Conservation (phyloP, 37 sponge, comb jelly and placozoan genomes). For the Petrosia ficiformis region DNA sequence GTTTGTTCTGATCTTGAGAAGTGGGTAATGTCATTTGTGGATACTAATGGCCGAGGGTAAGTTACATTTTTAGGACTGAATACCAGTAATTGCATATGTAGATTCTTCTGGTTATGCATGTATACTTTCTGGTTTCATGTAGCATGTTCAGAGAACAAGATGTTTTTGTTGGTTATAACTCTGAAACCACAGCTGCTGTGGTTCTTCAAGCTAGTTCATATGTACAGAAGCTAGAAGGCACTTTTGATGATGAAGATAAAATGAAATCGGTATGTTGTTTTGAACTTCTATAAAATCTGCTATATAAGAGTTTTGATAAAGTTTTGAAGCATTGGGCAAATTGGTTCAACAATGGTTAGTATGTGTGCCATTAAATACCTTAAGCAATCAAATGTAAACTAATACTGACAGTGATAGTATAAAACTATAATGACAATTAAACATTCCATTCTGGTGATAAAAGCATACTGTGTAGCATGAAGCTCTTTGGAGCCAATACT, state of each 20-base stretch:
- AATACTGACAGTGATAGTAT: no score
- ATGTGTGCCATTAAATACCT: no score
- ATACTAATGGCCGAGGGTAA: background rate
- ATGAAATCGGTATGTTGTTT: background rate
- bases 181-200: conserved; percentile 75
- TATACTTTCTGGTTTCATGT: no score
- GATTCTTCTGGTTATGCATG: no score
- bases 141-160: conserved; percentile 34
- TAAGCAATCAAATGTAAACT: no score
- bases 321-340: no score
- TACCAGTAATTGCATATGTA: background rate
- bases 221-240: background rate
- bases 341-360: no score
- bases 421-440: no score
- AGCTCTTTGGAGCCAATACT: no score
- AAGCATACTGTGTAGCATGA: no score
- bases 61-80: background rate
- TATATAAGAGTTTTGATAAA: no score
- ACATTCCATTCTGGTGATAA: no score
- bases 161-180: conserved; percentile 79
- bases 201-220: conserved; percentile 64
- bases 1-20: background rate
- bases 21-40: conserved; percentile 3
- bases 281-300: background rate
- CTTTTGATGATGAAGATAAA: background rate